phyloP scores from a whole-genome alignment of 1,140 invertebrate genomes.

The Heterodera schachtii region DNA sequence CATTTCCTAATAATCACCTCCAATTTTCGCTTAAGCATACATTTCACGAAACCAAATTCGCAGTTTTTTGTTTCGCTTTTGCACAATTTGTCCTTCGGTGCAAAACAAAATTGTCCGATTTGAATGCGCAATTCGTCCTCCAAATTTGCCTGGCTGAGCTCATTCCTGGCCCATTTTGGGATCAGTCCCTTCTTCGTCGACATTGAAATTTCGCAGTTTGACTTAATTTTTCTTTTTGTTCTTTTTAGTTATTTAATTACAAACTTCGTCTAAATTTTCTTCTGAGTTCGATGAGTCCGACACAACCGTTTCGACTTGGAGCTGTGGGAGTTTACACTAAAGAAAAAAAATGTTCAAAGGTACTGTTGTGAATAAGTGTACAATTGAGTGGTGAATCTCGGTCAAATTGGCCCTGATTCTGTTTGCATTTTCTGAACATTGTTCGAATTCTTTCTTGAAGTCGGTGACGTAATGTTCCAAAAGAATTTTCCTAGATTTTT shows the following conservation, averaged over 20 bases:
- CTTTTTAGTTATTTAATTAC: background rate
- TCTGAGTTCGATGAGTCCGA: constrained; percentile 37
- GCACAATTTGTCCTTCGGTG: background rate
- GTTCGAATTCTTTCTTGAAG: constrained; percentile 1
- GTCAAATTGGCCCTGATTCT: constrained; percentile 14
- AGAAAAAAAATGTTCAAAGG: background rate
- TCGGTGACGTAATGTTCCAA: background rate
- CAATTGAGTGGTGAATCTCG: constrained; percentile 25
- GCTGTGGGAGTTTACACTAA: constrained; percentile 6
- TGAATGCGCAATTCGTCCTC: constrained; percentile 11
- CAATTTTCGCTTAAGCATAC: background rate
- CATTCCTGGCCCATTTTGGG: constrained; percentile 15
- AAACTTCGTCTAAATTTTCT: too few relatives aligned
- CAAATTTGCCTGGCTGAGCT: constrained; percentile 20
- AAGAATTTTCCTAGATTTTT: constrained; percentile 16
- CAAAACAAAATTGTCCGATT: constrained; percentile 25
- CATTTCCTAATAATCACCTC: background rate
- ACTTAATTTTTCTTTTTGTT: constrained; percentile 8
- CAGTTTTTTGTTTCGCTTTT: background rate
- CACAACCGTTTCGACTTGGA: constrained; percentile 32
- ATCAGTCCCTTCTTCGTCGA: constrained; percentile 16
- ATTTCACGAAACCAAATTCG: background rate
- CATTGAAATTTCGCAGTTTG: constrained; percentile 1
- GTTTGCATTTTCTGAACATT: background rate
- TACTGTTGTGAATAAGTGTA: background rate